A percentile compares a stretch with the other conserved stretches of the same genome.
Conservation (phyloP, 2,888 invertebrate genomes). For the Drosophila infuscata region DNA sequence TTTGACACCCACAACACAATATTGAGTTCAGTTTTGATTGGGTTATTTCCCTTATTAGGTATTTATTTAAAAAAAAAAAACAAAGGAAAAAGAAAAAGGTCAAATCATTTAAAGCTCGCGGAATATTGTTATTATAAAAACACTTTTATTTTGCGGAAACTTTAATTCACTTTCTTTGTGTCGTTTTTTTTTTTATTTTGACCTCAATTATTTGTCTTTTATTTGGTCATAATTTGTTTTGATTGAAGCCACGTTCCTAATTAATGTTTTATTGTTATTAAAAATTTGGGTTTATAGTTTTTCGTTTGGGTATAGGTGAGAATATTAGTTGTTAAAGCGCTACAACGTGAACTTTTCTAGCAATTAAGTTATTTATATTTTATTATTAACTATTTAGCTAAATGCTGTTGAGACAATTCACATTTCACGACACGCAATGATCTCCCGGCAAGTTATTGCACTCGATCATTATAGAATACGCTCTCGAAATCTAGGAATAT, state of each 20-base stretch:
- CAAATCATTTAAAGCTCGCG: conserved; percentile 9
- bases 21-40: conserved; percentile 17
- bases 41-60: conserved; percentile 11
- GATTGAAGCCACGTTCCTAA: conserved; percentile 69
- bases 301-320: conserved; percentile 38
- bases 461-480: conserved; percentile 22
- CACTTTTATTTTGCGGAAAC: conserved; percentile 6
- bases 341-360: conserved; percentile 75
- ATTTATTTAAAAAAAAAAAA: conserved; percentile 15
- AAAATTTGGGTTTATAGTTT: conserved; percentile 41
- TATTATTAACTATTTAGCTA: conserved; percentile 15
- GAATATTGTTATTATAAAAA: conserved; percentile 16
- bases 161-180: conserved; percentile 28
- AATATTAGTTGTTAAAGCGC: conserved; percentile 56
- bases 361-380: conserved; percentile 43
- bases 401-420: conserved; percentile 30
- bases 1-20: conserved; percentile 8
- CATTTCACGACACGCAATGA: conserved; percentile 45
- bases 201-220: conserved; percentile 49
- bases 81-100: neutral
- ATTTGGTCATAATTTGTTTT: conserved; percentile 17
- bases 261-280: conserved; percentile 43
- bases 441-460: conserved; percentile 42
- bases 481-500: conserved; percentile 6
- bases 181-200: conserved; percentile 14